A percentile compares a stretch with the other conserved stretches of the same genome.
Conservation (phyloP, 2,113 vertebrate genomes). For the Rissa tridactyla region DNA sequence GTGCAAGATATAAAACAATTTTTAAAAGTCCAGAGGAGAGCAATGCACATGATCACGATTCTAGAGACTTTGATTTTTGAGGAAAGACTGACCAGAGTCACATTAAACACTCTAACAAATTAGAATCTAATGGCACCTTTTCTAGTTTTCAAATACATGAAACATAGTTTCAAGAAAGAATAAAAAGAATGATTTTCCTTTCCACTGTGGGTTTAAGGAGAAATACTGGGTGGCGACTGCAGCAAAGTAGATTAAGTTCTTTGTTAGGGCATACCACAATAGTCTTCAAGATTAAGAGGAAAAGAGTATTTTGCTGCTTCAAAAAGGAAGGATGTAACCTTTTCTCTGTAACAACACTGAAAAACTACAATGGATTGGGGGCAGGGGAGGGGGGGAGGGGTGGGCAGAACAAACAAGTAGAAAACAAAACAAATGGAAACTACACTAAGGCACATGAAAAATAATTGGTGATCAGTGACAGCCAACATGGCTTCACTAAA, state of each 20-base stretch:
- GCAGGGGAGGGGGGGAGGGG: rapidly evolving
- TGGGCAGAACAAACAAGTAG: neutral
- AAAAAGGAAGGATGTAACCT: neutral
- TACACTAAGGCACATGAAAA: neutral
- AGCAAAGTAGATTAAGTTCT: neutral
- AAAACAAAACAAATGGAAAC: neutral
- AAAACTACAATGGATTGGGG: neutral
- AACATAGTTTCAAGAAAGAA: neutral
- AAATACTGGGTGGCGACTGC: neutral
- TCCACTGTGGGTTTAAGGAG: neutral
- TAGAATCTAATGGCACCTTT: neutral
- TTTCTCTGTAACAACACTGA: neutral
- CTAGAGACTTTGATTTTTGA: neutral
- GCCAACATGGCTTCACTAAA: neutral
- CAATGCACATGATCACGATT: rapidly evolving
- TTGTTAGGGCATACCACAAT: neutral
- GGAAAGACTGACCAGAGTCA: neutral
- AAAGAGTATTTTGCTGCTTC: neutral
- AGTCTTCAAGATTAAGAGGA: neutral
- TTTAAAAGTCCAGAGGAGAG: neutral
- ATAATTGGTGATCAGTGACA: neutral
- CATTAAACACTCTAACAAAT: neutral
- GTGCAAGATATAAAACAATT: neutral
- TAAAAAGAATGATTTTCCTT: neutral
- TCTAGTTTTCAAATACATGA: neutral